phyloP scores from a whole-genome alignment of 2,797 vertebrate species.

The Peromyscus aztecus region DNA sequence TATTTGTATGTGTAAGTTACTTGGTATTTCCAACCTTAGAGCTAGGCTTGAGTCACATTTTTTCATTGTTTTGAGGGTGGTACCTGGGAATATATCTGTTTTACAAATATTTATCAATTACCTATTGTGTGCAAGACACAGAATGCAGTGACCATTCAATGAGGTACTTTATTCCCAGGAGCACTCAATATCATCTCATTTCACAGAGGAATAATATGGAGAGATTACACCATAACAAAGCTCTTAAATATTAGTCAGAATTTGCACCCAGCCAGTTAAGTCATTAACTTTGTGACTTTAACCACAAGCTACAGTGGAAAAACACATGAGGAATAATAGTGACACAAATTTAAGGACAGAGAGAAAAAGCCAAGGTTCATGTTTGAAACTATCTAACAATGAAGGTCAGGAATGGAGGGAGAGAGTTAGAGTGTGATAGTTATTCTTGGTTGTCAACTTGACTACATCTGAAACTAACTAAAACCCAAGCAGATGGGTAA shows the following conservation, averaged over 20 bases:
- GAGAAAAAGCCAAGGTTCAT: neutral
- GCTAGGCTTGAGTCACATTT: neutral
- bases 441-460: neutral
- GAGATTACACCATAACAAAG: neutral
- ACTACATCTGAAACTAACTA: neutral
- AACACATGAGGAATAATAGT: neutral
- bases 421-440: no score
- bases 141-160: neutral
- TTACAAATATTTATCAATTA: neutral
- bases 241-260: neutral
- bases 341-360: neutral
- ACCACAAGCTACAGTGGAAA: neutral
- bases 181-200: neutral
- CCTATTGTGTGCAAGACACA: neutral
- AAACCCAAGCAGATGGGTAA: neutral
- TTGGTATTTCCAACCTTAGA: conserved; percentile 38
- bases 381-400: neutral
- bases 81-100: neutral
- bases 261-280: neutral
- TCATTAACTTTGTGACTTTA: neutral
- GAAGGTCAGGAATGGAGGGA: neutral
- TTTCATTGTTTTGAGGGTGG: neutral
- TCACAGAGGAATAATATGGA: neutral
- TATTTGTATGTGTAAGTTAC: neutral
- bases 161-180: neutral